Evolutionary conservation across 2,888 invertebrate genomes (phyloP), one percentile per base, ranked within the genome.

Genomic region (Parnassius smintheus): DNA sequence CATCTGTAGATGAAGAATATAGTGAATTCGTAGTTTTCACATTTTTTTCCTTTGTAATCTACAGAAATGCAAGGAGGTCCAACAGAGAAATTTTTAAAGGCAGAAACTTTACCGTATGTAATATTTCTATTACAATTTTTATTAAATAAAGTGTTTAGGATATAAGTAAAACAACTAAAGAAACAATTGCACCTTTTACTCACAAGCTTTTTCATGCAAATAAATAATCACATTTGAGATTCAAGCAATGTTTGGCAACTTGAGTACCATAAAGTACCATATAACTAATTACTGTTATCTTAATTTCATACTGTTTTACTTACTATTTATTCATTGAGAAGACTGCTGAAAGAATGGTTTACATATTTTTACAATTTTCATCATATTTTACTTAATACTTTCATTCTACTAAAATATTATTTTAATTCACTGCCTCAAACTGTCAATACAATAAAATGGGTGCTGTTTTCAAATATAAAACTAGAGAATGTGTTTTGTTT

Each of bases 151-250:
- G 35, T 35, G 35, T 35, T 35, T 35, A 49, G 49, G 49, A 46
- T 2, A 46, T 7, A 65, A 73, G 69, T 71, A 66, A 75, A 75
- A 74, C 64, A 66, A 65, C 69, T 76, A 75, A 77, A 78, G 75
- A 83, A 88, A 85, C 81, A 86, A 87, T 86, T 89, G 85, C 88
- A 88, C 83, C 85, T 77, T 88, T 88, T 88, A 86, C 78, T 86
- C 73, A 77, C 72, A 90, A 90, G 90, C 90, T 80, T 81, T 76
- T 77, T 82, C 85, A 89, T 87, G 89, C 91, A 89, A 89, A 90
- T 88, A 88, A 89, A 89, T 81, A 85, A 78, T 81, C 76, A 80
- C 72, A 71, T 72, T 65, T 64, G 73, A 75, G 74, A 75, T 75
- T 75, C 75, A 75, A 74, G 75, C 75, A 72, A 64, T 67, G 69